Base-by-base conservation (phyloP, 2,888 invertebrate species). In the Parnassius mnemosyne region DNA sequence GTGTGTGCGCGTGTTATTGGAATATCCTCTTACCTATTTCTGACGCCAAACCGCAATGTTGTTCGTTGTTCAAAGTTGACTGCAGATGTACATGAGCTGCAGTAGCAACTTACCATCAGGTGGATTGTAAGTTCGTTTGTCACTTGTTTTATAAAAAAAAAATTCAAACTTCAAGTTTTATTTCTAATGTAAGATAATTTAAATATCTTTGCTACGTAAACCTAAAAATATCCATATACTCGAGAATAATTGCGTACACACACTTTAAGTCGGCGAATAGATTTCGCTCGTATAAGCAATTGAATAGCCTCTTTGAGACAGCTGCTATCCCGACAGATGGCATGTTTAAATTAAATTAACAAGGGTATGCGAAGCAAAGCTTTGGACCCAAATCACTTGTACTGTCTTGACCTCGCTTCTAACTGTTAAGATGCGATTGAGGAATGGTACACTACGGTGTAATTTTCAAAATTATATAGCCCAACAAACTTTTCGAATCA, bases 261-360 rank as follows among this genome's bases (percentile, higher is more conserved):
- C 53, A 61, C 9, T 43, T 49, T 41, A 54, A 41, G 25, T 34
- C 43, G 16, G n/a, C 46, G 58, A 58, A 62, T 62, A 62, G 25
- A 69, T 69, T 54, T 51, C 13, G 12, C 51, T 56, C 44, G 53
- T 49, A 72, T 69, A 73, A 75, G 79, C 83, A 83, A 83, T 81
- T 83, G 80, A 79, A 81, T 80, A 82, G 76, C 71, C 73, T 78
- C 71, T 77, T 77, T 71, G 71, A 78, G 76, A 76, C 77, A 69
- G 69, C 72, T 71, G 53, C 60, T 57, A 53, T 63, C 52, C 70
- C 72, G 83, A 82, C 84, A 84, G 84, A 83, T 84, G 84, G 84
- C 79, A 80, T 83, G 81, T 84, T 81, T 75, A 81, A 84, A 84
- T 85, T 85, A 81, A 85, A 85, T 85, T 85, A 86, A 86, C 85